Base-by-base conservation (phyloP, 2,797 vertebrate genomes). In the Eutrigla gurnardus region DNA sequence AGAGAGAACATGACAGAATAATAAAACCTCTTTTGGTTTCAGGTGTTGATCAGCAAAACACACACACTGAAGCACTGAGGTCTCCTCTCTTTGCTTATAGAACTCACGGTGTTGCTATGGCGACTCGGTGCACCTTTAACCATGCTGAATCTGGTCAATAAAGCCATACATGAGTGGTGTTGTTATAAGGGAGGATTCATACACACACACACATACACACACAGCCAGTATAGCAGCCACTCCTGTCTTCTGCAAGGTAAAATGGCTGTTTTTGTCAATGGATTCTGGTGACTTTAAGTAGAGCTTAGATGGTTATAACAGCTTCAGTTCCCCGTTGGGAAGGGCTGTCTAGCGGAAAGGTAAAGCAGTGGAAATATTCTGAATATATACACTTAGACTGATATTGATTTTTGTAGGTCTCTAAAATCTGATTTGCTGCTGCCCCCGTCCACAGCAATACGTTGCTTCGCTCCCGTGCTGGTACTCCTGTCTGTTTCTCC, bases 31-130 rank as follows among this genome's bases (percentile, higher is more conserved):
- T 14, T 58, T 68, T 36, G 25, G 39, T n/a, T 53, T 64, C 45
- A 64, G 70, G 65, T 53, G n/a, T 55, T 5, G 25, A 35, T 60
- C 39, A 60, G 15, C 35, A 46, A 45, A 35, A 59, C 73, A 67
- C 18, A 62, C 69, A 36, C 46, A 75, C 57, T 46, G 42, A 69
- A 53, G 37, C 57, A 65, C 43, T 9, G 60, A 55, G 65, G 54
- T 57, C 72, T 18, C 61, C 52, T 58, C 32, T 37, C 67, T 47
- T 33, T 18, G n/a, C 73, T 88, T 74, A 83, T 78, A 78, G 32
- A 83, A 80, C 43, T 10, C 77, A 46, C 62, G 78, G 32, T 1
- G 79, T 88, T 88, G 70, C 73, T 81, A 84, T 73, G 65, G 66
- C 0, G 4, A 91, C 65, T 42, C 3, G 2, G 58, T 18, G 64